Conservation (phyloP, 2,113 vertebrate genomes). For the Nyctereutes procyonoides region DNA sequence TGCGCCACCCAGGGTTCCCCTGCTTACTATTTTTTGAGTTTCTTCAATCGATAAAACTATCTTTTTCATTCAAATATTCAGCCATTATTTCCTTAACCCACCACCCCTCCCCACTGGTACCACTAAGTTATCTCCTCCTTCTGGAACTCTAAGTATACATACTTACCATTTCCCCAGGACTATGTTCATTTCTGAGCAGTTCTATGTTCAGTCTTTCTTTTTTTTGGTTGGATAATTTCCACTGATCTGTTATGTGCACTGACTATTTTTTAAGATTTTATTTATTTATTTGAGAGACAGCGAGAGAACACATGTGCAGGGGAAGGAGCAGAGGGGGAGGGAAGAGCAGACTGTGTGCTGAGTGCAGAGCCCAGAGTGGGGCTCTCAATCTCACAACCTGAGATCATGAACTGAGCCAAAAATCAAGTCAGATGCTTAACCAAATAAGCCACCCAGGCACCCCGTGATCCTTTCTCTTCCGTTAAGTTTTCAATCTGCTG, state of each 20-base stretch:
- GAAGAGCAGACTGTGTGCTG: neutral
- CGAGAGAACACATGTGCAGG: neutral
- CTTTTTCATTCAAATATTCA: neutral
- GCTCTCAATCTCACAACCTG: neutral
- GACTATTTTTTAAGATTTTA: neutral
- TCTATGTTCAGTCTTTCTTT: neutral
- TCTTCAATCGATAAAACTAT: neutral
- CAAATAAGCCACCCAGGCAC: neutral
- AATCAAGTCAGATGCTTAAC: neutral
- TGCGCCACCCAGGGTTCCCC: neutral
- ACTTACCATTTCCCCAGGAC: neutral
- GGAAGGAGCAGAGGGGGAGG: neutral
- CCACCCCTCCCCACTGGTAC: neutral
- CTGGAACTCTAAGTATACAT: neutral
- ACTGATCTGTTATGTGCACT: neutral
- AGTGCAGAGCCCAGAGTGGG: neutral
- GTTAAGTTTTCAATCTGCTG: neutral
- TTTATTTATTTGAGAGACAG: neutral
- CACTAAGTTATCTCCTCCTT: neutral
- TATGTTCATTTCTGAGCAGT: neutral
- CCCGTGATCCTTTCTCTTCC: neutral
- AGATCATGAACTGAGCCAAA: neutral
- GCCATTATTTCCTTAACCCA: neutral
- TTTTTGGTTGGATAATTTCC: neutral
- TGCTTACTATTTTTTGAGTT: neutral